These are phyloP conservation scores for Istiophorus platypterus DNA, from an alignment of 2,113 vertebrate species.

Conservation along the genomic window DNA sequence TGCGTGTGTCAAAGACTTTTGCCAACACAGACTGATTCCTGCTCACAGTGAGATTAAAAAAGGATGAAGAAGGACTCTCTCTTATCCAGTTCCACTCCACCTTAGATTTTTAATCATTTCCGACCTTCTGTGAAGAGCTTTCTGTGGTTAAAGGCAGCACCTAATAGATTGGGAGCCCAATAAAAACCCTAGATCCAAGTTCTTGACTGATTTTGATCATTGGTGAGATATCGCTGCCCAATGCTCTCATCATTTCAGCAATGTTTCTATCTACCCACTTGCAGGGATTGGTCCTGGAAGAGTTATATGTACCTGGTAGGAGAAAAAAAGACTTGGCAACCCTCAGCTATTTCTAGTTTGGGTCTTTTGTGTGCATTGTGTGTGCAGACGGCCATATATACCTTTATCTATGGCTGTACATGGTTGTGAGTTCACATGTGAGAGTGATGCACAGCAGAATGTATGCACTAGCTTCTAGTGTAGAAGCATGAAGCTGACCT, in stretches of 20 bases:
- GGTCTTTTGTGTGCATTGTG: neutral
- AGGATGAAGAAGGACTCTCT: constrained; percentile 2
- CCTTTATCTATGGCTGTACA: constrained; percentile 3
- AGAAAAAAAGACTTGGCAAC: neutral
- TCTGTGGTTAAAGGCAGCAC: constrained; percentile 31
- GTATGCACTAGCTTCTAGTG: constrained; percentile 22
- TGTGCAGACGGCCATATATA: neutral
- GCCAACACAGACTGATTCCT: constrained; percentile 62
- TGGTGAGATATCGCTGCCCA: constrained; percentile 19
- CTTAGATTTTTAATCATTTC: neutral
- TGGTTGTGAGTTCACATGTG: constrained; percentile 10
- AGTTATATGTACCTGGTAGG: neutral
- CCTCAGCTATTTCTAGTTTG: constrained; percentile 26
- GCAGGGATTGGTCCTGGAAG: constrained; percentile 24
- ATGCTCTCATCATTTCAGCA: constrained; percentile 24
- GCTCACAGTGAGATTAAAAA: constrained; percentile 32
- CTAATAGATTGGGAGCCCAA: constrained; percentile 30
- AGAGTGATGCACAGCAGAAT: constrained; percentile 28
- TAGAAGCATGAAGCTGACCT: constrained; percentile 46
- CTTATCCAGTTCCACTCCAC: constrained; percentile 6
- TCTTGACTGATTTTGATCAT: constrained; percentile 42
- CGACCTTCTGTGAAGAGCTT: constrained; percentile 12
- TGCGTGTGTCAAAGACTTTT: constrained; percentile 56
- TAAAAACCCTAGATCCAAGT: constrained; percentile 34
- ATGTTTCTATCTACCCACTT: constrained; percentile 15